Evolutionary conservation across 2,888 invertebrate genomes (phyloP), one percentile per base, ranked within the genome.

Genomic region (Drosophila atripex): DNA sequence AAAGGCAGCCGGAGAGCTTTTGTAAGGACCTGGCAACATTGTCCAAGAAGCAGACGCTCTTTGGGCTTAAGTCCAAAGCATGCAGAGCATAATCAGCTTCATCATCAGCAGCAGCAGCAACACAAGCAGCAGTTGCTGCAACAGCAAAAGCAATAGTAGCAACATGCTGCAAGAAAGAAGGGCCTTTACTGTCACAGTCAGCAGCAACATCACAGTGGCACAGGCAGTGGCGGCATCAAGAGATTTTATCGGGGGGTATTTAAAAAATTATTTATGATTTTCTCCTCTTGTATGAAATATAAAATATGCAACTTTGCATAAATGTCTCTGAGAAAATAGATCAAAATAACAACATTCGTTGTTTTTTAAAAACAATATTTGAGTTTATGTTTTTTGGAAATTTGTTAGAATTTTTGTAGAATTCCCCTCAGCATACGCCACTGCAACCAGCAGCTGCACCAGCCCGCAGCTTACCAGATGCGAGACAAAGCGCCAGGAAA

Each of bases 401-500:
- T 21, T 21, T 21, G 21, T 21, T 21, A 28, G 7, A 12, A 32
- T 9, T 6, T 35, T 35, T 35, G n/a, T n/a, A 14, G n/a, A 16
- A 43, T 12, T 11, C 12, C 43, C 18, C 18, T 12, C 6, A 3
- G 18, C 11, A 11, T 43, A 43, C 18, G 18, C 43, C 43, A 18
- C 43, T 43, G 38, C 21, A 11, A 21, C 70, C 41, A 60, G 23
- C 52, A 63, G 16, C 49, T 55, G 43, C 47, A 56, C n/a, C 8
- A n/a, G 11, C 35, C 53, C 49, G 39, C 18, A 52, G 30, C 14
- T 46, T 57, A 56, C 50, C 45, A 30, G 52, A 56, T 75, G 76
- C 59, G 60, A 77, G 71, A 71, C 77, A 86, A 79, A 86, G 86
- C 56, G 73, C 76, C 78, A 72, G 69, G 54, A 73, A 78, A 61